Conservation (phyloP, 2,113 vertebrate species). For the Dipodomys ordii region DNA sequence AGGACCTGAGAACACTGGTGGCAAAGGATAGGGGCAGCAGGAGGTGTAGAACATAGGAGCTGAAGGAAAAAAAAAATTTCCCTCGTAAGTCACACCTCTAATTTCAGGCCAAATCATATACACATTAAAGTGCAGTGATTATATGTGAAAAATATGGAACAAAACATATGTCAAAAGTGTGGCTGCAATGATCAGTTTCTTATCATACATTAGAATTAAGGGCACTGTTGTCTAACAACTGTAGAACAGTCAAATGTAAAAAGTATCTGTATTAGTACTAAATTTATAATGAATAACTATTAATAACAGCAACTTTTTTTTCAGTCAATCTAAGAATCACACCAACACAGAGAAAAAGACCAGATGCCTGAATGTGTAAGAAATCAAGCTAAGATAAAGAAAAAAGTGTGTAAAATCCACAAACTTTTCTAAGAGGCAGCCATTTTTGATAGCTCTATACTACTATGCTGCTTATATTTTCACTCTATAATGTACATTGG, state of each 20-base stretch:
- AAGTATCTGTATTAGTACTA: constrained; percentile 54
- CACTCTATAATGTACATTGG: neutral
- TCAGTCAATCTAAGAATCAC: constrained; percentile 10
- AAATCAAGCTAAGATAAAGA: constrained; percentile 23
- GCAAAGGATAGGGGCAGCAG: constrained; percentile 80
- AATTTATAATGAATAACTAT: constrained; percentile 45
- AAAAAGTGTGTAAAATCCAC: constrained; percentile 11
- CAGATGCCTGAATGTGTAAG: neutral
- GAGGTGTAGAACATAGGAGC: constrained; percentile 79
- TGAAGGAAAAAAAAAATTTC: constrained; percentile 79
- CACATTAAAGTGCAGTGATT: constrained; percentile 70
- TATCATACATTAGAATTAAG: constrained; percentile 49
- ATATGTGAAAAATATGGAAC: constrained; percentile 70
- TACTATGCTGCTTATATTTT: neutral
- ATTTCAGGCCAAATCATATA: constrained; percentile 71
- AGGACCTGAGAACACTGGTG: constrained; percentile 80
- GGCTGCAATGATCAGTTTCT: constrained; percentile 47
- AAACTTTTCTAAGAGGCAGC: neutral
- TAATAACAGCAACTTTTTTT: neutral
- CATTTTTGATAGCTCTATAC: neutral
- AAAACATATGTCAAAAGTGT: constrained; percentile 64
- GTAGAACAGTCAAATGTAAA: constrained; percentile 69
- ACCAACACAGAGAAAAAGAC: constrained; percentile 58
- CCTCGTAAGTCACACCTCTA: constrained; percentile 77
- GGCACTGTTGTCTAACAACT: constrained; percentile 53